phyloP scores from a whole-genome alignment of 2,888 invertebrate genomes.

The Unio delphinus region DNA sequence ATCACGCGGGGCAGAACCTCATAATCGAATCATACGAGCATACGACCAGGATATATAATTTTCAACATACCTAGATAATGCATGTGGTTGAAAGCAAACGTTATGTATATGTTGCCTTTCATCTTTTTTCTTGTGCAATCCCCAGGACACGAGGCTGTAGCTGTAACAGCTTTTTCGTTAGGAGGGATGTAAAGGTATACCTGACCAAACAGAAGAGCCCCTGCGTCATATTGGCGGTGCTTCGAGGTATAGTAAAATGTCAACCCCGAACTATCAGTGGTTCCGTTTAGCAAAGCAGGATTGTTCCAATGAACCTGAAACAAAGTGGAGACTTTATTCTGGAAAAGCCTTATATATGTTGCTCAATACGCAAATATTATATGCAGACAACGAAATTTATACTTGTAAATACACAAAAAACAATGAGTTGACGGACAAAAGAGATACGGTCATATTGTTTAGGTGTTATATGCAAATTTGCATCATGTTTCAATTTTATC shows the following conservation, averaged over 20 bases:
- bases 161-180: slow-evolving; percentile 9
- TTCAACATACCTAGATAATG: too few relatives aligned
- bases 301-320: slow-evolving; percentile 46
- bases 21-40: neutral
- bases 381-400: too few relatives aligned
- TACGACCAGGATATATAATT: neutral
- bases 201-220: slow-evolving; percentile 26
- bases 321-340: neutral
- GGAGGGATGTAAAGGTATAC: slow-evolving; percentile 32
- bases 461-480: too few relatives aligned
- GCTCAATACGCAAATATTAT: too few relatives aligned
- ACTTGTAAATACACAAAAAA: too few relatives aligned
- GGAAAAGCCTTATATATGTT: neutral
- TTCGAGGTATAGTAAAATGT: slow-evolving; percentile 30
- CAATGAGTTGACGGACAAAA: too few relatives aligned
- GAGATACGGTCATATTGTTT: too few relatives aligned
- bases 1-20: too few relatives aligned
- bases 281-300: slow-evolving; percentile 20
- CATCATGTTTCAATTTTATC: too few relatives aligned
- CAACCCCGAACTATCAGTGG: slow-evolving; percentile 37
- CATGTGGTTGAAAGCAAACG: too few relatives aligned
- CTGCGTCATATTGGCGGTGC: slow-evolving; percentile 24
- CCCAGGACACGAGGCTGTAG: slow-evolving; percentile 13
- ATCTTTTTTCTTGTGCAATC: slow-evolving; percentile 10
- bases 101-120: too few relatives aligned